These are phyloP conservation scores for Papilio aristodemus DNA, from an alignment of 1,140 invertebrate species.

Conservation along the genomic window DNA sequence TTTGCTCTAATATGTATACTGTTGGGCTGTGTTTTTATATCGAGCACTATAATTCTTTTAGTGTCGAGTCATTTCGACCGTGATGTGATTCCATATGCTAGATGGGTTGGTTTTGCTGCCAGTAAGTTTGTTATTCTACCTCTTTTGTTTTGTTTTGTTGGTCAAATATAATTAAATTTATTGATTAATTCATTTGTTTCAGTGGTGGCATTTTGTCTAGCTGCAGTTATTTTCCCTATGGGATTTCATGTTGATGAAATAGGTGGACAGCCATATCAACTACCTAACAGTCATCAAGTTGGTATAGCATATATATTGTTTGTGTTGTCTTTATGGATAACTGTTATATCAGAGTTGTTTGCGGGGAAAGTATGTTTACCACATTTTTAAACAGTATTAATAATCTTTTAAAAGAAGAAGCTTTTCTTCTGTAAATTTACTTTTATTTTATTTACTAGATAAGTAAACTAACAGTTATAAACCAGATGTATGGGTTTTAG, in stretches of 20 bases:
- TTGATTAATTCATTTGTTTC: constrained; percentile 77
- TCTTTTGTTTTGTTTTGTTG: not conserved
- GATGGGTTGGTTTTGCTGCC: constrained; percentile 97
- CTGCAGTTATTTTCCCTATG: constrained; percentile 97
- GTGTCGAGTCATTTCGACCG: constrained; percentile 94
- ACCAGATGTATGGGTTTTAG: not conserved
- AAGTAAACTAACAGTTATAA: not conserved
- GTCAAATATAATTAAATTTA: constrained; percentile 22
- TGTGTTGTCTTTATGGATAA: constrained; percentile 96
- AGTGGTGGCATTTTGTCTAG: constrained; percentile 97
- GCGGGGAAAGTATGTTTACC: constrained; percentile 98
- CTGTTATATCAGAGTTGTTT: constrained; percentile 97
- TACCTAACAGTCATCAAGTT: constrained; percentile 97
- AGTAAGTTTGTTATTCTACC: constrained; percentile 83
- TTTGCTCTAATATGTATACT: constrained; percentile 95
- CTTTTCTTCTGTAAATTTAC: not conserved
- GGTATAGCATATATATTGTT: constrained; percentile 98
- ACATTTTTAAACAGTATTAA: constrained; percentile 86
- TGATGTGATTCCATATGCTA: constrained; percentile 93
- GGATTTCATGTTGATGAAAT: constrained; percentile 97
- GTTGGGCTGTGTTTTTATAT: constrained; percentile 95
- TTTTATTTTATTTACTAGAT: not conserved
- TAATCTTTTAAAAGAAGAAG: too few species aligned
- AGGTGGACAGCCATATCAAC: constrained; percentile 95
- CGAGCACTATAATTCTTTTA: constrained; percentile 93